Percentiles rank a stretch among this genome's conserved stretches.
These are phyloP conservation scores for Macrostomum lignano DNA, from an alignment of 1,140 invertebrate genomes.

Conservation along the genomic window DNA sequence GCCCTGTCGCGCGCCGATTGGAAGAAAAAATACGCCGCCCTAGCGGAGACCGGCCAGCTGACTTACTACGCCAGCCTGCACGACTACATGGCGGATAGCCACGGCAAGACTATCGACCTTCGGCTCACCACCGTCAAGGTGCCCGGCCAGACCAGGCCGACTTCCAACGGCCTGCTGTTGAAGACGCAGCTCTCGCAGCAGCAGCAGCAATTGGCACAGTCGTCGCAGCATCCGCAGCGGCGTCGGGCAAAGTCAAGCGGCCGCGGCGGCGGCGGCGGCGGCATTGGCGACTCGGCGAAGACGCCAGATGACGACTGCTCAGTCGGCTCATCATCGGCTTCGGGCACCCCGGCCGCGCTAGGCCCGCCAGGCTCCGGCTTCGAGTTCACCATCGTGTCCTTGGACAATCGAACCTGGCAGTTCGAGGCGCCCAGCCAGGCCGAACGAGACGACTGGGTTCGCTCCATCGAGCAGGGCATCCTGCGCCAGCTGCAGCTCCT, in stretches of 20 bases:
- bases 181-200: too few relatives aligned
- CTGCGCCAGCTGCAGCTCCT: not conserved
- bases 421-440: not conserved
- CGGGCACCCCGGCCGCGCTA: too few relatives aligned
- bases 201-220: too few relatives aligned
- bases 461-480: conserved; percentile 1
- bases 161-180: too few relatives aligned
- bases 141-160: too few relatives aligned
- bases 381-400: conserved; percentile 4
- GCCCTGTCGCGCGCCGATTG: conserved; percentile 78
- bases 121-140: conserved; percentile 89
- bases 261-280: too few relatives aligned
- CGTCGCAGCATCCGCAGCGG: too few relatives aligned
- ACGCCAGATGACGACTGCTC: too few relatives aligned
- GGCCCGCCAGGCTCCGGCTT: too few relatives aligned
- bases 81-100: conserved; percentile 88
- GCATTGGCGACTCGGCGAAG: too few relatives aligned
- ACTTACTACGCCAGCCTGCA: conserved; percentile 82
- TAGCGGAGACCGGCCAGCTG: conserved; percentile 65
- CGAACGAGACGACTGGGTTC: conserved; percentile 5
- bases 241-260: too few relatives aligned
- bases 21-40: conserved; percentile 93
- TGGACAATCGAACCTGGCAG: conserved; percentile 2
- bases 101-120: conserved; percentile 77
- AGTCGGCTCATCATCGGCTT: too few relatives aligned